Conservation (phyloP, 2,797 vertebrate species). For the Ispidina picta region DNA sequence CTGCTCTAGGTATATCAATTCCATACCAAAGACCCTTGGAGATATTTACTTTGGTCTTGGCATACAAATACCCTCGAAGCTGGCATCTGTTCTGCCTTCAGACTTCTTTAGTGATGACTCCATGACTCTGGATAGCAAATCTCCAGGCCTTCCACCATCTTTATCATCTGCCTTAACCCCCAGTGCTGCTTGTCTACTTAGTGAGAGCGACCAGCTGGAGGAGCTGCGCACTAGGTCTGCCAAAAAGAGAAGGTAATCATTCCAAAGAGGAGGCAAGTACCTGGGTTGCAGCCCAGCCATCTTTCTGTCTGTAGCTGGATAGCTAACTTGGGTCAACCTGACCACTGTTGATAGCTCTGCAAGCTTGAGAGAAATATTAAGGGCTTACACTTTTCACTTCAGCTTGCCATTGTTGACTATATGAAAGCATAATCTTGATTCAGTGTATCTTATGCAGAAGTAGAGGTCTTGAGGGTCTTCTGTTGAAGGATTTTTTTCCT, state of each 20-base stretch:
- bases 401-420: neutral
- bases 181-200: conserved; percentile 38
- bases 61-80: conserved; percentile 85
- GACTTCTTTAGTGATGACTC: conserved; percentile 97
- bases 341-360: neutral
- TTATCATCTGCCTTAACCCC: conserved; percentile 66
- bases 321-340: neutral
- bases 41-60: conserved; percentile 90
- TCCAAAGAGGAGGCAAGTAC: neutral
- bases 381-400: neutral
- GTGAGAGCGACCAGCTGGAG: conserved; percentile 80
- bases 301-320: neutral
- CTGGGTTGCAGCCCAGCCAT: neutral
- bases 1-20: conserved; percentile 82
- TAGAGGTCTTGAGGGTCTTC: neutral
- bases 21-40: conserved; percentile 86
- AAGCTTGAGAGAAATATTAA: neutral
- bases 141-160: conserved; percentile 74
- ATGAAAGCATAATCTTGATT: neutral
- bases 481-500: neutral
- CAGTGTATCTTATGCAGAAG: neutral
- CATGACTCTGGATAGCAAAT: conserved; percentile 82
- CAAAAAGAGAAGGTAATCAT: conserved; percentile 84
- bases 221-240: conserved; percentile 88
- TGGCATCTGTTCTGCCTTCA: conserved; percentile 85